A percentile compares a stretch with the other conserved stretches of the same genome.
Conservation (phyloP, 1,140 invertebrate species). For the Cylas formicarius region DNA sequence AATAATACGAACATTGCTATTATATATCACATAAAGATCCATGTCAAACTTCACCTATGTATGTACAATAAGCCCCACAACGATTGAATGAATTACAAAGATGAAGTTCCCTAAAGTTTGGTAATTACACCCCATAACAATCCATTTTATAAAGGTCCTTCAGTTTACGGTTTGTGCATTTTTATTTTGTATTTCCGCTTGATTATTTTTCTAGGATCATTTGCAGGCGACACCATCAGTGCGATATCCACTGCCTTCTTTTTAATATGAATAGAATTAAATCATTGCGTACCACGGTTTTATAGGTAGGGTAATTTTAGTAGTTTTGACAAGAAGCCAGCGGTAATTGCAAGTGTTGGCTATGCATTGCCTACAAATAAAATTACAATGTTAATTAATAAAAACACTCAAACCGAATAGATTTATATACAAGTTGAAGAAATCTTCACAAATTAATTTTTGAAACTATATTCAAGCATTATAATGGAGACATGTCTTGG, state of each 20-base stretch:
- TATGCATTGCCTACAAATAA: neutral
- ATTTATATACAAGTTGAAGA: too few species aligned
- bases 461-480: constrained; percentile 3
- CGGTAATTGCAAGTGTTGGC: neutral
- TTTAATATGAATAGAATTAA: too few species aligned
- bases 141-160: constrained; percentile 12
- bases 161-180: constrained; percentile 5
- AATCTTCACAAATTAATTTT: too few species aligned
- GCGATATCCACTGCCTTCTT: too few species aligned
- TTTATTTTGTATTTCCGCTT: constrained; percentile 4
- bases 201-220: neutral
- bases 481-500: constrained; percentile 20
- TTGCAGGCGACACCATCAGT: too few species aligned
- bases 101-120: constrained; percentile 16
- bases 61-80: constrained; percentile 13
- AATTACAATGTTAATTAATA: too few species aligned
- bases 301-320: too few species aligned
- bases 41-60: constrained; percentile 25
- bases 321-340: neutral
- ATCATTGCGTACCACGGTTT: too few species aligned
- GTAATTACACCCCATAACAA: constrained; percentile 24
- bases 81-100: constrained; percentile 15
- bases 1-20: constrained; percentile 36
- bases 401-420: too few species aligned
- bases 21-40: constrained; percentile 33